phyloP scores from a whole-genome alignment of 2,113 vertebrate species.

The Caloenas nicobarica region DNA sequence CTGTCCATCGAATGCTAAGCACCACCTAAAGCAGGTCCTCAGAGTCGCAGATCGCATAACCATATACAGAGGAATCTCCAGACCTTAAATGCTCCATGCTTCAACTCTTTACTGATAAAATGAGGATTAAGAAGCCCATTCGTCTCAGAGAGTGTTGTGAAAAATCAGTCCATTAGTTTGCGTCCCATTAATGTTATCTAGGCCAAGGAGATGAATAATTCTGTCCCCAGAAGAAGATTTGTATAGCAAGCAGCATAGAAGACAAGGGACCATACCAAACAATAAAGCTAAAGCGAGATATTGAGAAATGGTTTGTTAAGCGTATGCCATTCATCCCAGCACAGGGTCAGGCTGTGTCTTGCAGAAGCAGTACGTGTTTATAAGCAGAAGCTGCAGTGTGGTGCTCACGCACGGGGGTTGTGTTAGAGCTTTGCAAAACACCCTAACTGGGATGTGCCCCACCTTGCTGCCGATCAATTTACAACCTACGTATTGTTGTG shows the following conservation, averaged over 20 bases:
- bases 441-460: neutral
- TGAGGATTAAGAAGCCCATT: constrained; percentile 33
- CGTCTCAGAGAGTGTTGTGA: constrained; percentile 19
- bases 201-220: constrained; percentile 56
- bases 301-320: neutral
- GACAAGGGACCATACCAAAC: neutral
- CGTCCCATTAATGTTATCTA: constrained; percentile 51
- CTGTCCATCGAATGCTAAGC: neutral
- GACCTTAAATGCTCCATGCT: neutral
- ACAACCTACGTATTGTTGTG: neutral
- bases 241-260: neutral
- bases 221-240: constrained; percentile 35
- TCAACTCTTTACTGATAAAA: constrained; percentile 42
- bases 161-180: constrained; percentile 56
- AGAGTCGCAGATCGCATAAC: neutral
- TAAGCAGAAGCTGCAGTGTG: neutral
- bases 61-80: neutral
- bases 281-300: neutral
- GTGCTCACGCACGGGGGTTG: neutral
- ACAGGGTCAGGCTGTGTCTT: neutral
- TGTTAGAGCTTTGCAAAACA: neutral
- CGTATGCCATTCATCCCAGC: neutral
- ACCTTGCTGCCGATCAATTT: neutral
- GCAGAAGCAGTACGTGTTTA: neutral
- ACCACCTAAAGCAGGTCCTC: neutral